phyloP scores from a whole-genome alignment of 2,888 invertebrate genomes.

The Ennomos quercinarius region DNA sequence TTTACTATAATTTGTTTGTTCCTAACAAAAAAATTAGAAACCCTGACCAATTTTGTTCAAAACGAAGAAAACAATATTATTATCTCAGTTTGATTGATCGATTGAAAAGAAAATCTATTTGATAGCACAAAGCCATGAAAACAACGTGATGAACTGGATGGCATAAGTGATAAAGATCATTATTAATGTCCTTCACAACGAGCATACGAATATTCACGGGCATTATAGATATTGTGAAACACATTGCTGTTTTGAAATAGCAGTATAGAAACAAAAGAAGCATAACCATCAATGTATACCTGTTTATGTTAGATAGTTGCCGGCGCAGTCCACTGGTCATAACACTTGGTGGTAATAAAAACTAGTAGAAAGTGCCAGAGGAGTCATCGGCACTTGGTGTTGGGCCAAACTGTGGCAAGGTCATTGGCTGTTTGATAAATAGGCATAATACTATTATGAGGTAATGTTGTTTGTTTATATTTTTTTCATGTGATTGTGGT shows the following conservation, averaged over 20 bases:
- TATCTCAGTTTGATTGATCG: conserved; percentile 8
- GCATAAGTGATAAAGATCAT: conserved; percentile 49
- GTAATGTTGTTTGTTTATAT: conserved; percentile 78
- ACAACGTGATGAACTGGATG: conserved; percentile 52
- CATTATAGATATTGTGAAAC: conserved; percentile 20
- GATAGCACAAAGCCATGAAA: conserved; percentile 50
- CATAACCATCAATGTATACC: conserved; percentile 51
- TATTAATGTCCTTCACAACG: conserved; percentile 43
- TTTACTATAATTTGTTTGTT: conserved; percentile 14
- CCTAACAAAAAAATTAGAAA: background rate
- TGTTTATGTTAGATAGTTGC: conserved; percentile 37
- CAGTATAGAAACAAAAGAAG: conserved; percentile 27
- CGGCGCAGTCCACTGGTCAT: conserved; percentile 24
- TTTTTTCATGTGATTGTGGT: conserved; percentile 54
- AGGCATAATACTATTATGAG: conserved; percentile 62
- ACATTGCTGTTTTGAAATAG: conserved; percentile 37
- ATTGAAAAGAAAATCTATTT: conserved; percentile 39
- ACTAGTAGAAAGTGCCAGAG: conserved; percentile 76
- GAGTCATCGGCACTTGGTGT: conserved; percentile 79
- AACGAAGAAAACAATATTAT: conserved; percentile 4
- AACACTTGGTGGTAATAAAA: conserved; percentile 57
- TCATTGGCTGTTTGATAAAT: conserved; percentile 76
- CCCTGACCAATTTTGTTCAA: background rate
- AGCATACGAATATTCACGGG: conserved; percentile 13
- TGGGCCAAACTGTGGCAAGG: conserved; percentile 80